phyloP scores from a whole-genome alignment of 2,888 invertebrate species.

The Pogonocherus hispidulus region DNA sequence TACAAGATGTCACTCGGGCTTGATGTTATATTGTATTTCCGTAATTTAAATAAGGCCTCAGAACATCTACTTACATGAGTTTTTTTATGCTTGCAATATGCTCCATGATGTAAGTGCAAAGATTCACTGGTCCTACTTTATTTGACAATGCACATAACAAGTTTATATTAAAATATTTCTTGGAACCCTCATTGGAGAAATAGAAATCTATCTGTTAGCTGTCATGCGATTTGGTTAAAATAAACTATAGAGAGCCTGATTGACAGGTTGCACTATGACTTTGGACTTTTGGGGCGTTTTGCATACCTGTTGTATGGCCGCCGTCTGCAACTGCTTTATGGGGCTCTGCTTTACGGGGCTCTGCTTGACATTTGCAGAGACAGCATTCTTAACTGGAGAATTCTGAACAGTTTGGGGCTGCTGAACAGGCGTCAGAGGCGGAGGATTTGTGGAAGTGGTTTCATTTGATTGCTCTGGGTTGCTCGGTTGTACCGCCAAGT shows the following conservation, averaged over 20 bases:
- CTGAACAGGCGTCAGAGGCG: conserved; percentile 71
- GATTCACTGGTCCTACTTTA: no score
- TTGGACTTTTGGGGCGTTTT: conserved; percentile 61
- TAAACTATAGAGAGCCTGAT: conserved; percentile 57
- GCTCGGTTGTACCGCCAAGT: conserved; percentile 87
- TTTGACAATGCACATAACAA: not conserved
- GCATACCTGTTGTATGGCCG: conserved; percentile 65
- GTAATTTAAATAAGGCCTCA: no score
- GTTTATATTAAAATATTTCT: not conserved
- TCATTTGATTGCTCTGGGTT: conserved; percentile 58
- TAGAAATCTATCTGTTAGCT: not conserved
- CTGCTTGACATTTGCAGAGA: conserved; percentile 24
- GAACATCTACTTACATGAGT: no score
- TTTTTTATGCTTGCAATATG: no score
- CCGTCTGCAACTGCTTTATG: conserved; percentile 45
- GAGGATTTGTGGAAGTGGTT: conserved; percentile 65
- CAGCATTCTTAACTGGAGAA: conserved; percentile 12
- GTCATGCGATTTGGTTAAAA: conserved; percentile 15
- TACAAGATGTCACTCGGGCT: no score
- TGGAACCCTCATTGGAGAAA: not conserved
- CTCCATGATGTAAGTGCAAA: no score
- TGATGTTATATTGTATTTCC: no score
- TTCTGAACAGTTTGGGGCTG: conserved; percentile 64
- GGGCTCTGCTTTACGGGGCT: conserved; percentile 48
- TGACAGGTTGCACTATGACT: conserved; percentile 63